A percentile compares a stretch with the other conserved stretches of the same genome.
These are phyloP conservation scores for Folsomia manolachei DNA, from an alignment of 2,888 invertebrate genomes.

Conservation along the genomic window DNA sequence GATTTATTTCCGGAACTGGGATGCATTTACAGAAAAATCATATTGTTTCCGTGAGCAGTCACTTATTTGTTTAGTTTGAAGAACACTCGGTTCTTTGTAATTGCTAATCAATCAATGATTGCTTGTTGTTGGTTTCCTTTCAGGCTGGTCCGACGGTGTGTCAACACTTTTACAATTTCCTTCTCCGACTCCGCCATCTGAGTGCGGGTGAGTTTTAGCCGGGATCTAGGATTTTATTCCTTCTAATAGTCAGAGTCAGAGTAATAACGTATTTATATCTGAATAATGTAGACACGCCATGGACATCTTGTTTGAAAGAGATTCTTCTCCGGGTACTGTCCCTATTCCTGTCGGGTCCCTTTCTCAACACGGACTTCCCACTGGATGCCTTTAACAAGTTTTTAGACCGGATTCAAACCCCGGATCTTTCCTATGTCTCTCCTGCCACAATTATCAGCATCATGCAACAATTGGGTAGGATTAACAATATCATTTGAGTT, in stretches of 20 bases:
- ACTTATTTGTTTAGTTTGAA: too few relatives aligned
- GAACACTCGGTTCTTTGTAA: too few relatives aligned
- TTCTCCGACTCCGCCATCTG: slow-evolving; percentile 65
- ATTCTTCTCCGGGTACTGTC: slow-evolving; percentile 46
- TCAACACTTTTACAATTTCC: slow-evolving; percentile 68
- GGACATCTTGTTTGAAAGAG: slow-evolving; percentile 49
- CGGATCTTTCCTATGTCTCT: slow-evolving; percentile 68
- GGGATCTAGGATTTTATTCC: too few relatives aligned
- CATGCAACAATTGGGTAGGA: slow-evolving; percentile 67
- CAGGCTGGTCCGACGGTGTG: slow-evolving; percentile 76
- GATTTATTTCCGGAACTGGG: slow-evolving; percentile 67
- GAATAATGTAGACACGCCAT: too few relatives aligned
- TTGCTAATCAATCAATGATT: slow-evolving; percentile 14
- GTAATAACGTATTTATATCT: too few relatives aligned
- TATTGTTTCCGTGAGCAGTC: slow-evolving; percentile 37
- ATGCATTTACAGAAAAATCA: slow-evolving; percentile 53
- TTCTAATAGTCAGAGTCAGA: too few relatives aligned
- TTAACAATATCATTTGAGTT: slow-evolving; percentile 9
- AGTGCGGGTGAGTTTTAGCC: too few relatives aligned
- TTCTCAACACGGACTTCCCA: slow-evolving; percentile 58
- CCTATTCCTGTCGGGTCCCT: slow-evolving; percentile 52
- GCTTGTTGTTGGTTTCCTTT: slow-evolving; percentile 37
- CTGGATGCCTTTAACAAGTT: slow-evolving; percentile 73
- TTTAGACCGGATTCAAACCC: slow-evolving; percentile 64
- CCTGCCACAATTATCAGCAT: slow-evolving; percentile 70